A percentile compares a stretch with the other conserved stretches of the same genome.
These are phyloP conservation scores for Eupithecia insigniata DNA, from an alignment of 2,888 invertebrate species.

Conservation along the genomic window DNA sequence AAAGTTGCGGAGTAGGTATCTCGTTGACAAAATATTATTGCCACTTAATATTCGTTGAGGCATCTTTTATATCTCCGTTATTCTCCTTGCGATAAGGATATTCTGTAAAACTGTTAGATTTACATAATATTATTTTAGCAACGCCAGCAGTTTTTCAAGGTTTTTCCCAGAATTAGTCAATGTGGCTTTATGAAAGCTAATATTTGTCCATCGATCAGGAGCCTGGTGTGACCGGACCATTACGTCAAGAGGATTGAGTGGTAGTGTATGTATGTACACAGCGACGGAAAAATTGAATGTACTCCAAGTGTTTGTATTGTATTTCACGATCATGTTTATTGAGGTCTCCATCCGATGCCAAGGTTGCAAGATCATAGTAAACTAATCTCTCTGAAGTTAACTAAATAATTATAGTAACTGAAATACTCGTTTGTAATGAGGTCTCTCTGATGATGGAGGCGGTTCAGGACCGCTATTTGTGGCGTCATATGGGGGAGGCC, in stretches of 20 bases:
- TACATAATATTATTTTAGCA: slow-evolving; percentile 18
- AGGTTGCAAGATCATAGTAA: background rate
- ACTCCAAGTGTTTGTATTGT: slow-evolving; percentile 48
- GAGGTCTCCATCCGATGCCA: background rate
- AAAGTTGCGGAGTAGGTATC: background rate
- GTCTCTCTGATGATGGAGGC: too few species aligned
- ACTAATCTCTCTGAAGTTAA: too few species aligned
- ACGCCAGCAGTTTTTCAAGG: slow-evolving; percentile 7
- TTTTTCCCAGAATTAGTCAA: slow-evolving; percentile 25
- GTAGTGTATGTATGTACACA: slow-evolving; percentile 19
- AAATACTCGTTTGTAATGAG: too few species aligned
- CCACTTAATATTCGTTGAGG: background rate
- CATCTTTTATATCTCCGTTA: slow-evolving; percentile 1
- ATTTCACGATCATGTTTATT: slow-evolving; percentile 38
- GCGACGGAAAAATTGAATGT: slow-evolving; percentile 51
- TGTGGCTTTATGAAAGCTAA: slow-evolving; percentile 58
- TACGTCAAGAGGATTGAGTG: slow-evolving; percentile 61
- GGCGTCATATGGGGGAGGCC: too few species aligned
- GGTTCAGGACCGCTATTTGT: too few species aligned
- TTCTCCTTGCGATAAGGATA: background rate
- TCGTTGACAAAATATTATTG: background rate
- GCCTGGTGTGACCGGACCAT: slow-evolving; percentile 61
- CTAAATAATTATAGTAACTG: too few species aligned
- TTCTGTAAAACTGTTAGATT: slow-evolving; percentile 1
- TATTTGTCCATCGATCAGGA: slow-evolving; percentile 64